Conservation (phyloP, 1,140 invertebrate genomes). For the Venustaconcha ellipsiformis region DNA sequence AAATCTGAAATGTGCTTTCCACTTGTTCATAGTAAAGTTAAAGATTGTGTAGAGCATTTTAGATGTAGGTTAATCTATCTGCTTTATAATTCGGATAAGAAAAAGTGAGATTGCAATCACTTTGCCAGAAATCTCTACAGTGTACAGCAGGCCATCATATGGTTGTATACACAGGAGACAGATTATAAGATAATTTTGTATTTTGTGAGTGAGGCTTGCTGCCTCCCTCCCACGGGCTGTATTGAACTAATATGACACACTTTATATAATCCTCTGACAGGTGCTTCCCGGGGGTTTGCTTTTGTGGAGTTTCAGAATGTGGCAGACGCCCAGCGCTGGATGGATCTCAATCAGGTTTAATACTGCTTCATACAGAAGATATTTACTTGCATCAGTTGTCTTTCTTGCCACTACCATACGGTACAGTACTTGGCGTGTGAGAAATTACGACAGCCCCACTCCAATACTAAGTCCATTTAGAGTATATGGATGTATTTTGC, state of each 20-base stretch:
- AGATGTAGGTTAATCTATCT: too few species aligned
- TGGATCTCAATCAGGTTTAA: constrained; percentile 92
- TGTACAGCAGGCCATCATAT: not conserved
- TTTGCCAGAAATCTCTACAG: not conserved
- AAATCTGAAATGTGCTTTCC: too few species aligned
- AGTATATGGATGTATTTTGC: too few species aligned
- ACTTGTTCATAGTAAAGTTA: too few species aligned
- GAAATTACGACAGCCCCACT: too few species aligned
- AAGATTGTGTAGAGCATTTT: too few species aligned
- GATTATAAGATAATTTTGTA: not conserved
- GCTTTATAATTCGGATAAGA: not conserved
- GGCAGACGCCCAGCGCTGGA: constrained; percentile 90
- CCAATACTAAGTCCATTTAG: too few species aligned
- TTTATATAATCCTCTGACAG: constrained; percentile 56
- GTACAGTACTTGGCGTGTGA: constrained; percentile 11
- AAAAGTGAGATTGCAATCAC: not conserved
- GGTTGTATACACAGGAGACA: not conserved
- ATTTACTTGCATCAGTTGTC: too few species aligned
- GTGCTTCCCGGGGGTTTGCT: constrained; percentile 76
- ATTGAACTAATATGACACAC: constrained; percentile 44
- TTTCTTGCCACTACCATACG: constrained; percentile 18
- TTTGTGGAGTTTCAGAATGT: constrained; percentile 95
- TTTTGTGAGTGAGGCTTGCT: constrained; percentile 2
- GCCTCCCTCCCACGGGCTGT: not conserved
- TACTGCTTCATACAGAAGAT: constrained; percentile 11